A percentile compares a stretch with the other conserved stretches of the same genome.
These are phyloP conservation scores for Helogale parvula DNA, from an alignment of 2,113 vertebrate species.

Conservation along the genomic window DNA sequence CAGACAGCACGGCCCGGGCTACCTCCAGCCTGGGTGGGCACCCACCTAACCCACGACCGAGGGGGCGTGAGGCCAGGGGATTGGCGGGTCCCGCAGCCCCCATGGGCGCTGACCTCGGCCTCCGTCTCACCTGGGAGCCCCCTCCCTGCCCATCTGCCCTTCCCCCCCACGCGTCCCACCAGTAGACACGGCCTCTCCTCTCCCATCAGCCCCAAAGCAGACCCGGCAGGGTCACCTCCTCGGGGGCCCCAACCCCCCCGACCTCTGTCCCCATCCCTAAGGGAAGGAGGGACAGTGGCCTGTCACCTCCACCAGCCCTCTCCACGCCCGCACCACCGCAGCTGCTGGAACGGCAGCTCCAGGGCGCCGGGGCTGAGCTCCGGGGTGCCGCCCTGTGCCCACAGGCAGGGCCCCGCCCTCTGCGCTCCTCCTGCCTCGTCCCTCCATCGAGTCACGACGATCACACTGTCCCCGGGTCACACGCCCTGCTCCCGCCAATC, in stretches of 20 bases:
- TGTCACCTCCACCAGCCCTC: accelerated
- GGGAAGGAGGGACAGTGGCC: accelerated
- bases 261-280: not conserved
- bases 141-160: not conserved
- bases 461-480: accelerated
- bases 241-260: accelerated
- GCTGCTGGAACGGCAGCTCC: accelerated
- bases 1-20: no score
- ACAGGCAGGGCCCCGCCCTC: accelerated
- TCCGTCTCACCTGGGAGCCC: not conserved
- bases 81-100: not conserved
- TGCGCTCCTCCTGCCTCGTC: accelerated
- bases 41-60: not conserved
- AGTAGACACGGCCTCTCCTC: accelerated
- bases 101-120: not conserved
- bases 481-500: accelerated
- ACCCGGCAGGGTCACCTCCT: accelerated
- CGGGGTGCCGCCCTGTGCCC: not conserved
- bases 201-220: no score
- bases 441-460: accelerated
- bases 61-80: not conserved
- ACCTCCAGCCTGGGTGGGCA: no score
- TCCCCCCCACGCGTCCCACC: accelerated
- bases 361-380: accelerated
- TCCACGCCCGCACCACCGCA: accelerated